phyloP scores from a whole-genome alignment of 2,797 vertebrate species.

The Gallinago stenura region DNA sequence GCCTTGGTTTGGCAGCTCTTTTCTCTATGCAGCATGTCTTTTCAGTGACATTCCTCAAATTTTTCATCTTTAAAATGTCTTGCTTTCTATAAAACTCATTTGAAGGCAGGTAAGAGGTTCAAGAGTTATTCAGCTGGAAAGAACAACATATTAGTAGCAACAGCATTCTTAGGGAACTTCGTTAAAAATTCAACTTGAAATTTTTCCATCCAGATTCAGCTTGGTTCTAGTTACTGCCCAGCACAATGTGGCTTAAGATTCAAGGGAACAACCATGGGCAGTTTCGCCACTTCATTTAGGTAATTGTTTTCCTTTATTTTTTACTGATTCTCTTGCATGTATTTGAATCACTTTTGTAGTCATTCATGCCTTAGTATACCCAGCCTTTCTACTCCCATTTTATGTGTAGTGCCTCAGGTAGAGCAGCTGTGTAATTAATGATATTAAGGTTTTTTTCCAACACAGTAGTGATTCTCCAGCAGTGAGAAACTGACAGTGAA shows the following conservation, averaged over 20 bases:
- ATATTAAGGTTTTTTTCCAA: neutral
- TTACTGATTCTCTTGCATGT: neutral
- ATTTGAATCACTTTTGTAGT: neutral
- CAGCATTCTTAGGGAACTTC: neutral
- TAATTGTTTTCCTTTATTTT: neutral
- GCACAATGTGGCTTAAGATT: neutral
- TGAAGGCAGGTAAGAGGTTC: neutral
- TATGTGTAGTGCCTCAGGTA: neutral
- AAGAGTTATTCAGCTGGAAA: neutral
- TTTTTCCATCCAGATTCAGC: neutral
- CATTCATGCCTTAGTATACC: neutral
- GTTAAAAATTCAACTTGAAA: conserved; percentile 4
- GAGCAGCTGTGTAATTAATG: conserved; percentile 55
- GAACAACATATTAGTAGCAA: neutral
- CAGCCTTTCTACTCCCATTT: neutral
- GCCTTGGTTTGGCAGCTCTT: neutral
- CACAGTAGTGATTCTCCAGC: conserved; percentile 21
- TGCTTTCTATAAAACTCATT: neutral
- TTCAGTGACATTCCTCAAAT: neutral
- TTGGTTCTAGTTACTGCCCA: neutral
- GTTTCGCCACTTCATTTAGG: neutral
- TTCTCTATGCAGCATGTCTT: neutral
- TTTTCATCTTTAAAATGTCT: neutral
- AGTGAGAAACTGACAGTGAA: conserved; percentile 40
- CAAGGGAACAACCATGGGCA: accelerated